Conservation (phyloP, 2,797 vertebrate species). For the Pagetopsis macropterus region DNA sequence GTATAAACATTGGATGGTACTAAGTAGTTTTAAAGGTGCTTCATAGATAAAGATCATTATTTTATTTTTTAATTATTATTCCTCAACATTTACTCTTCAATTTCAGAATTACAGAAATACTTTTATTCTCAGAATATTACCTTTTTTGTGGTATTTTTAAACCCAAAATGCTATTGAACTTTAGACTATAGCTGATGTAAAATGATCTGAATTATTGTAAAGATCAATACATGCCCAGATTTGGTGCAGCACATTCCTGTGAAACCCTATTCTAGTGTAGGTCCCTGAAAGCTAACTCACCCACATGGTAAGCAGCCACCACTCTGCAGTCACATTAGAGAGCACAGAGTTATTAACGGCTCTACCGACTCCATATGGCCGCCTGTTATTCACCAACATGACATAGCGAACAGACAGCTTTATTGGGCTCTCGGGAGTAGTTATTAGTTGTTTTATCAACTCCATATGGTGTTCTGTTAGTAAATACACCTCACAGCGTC, state of each 20-base stretch:
- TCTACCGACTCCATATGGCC: slow-evolving; percentile 65
- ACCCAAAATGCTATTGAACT: too few relatives aligned
- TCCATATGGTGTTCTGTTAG: slow-evolving; percentile 51
- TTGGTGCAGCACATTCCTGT: not conserved
- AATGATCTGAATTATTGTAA: slow-evolving; percentile 7
- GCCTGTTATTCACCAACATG: slow-evolving; percentile 49
- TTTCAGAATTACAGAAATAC: too few relatives aligned
- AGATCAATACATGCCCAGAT: not conserved
- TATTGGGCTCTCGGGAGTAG: slow-evolving; percentile 34
- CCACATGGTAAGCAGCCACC: not conserved
- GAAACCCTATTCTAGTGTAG: not conserved
- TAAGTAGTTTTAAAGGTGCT: too few relatives aligned
- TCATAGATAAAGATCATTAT: too few relatives aligned
- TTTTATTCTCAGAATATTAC: too few relatives aligned
- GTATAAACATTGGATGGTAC: too few relatives aligned
- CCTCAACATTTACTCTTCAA: too few relatives aligned
- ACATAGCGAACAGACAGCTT: slow-evolving; percentile 49
- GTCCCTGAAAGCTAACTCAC: slow-evolving; percentile 1
- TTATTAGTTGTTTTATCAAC: slow-evolving; percentile 66
- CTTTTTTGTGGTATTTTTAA: too few relatives aligned
- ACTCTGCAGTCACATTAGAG: slow-evolving; percentile 29
- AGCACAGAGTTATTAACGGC: slow-evolving; percentile 63
- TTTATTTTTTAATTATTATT: too few relatives aligned
- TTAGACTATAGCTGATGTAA: not conserved
- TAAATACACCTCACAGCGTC: slow-evolving; percentile 42